These are phyloP conservation scores for Apistogramma diplotaenia DNA, from an alignment of 2,113 vertebrate genomes.

Conservation along the genomic window DNA sequence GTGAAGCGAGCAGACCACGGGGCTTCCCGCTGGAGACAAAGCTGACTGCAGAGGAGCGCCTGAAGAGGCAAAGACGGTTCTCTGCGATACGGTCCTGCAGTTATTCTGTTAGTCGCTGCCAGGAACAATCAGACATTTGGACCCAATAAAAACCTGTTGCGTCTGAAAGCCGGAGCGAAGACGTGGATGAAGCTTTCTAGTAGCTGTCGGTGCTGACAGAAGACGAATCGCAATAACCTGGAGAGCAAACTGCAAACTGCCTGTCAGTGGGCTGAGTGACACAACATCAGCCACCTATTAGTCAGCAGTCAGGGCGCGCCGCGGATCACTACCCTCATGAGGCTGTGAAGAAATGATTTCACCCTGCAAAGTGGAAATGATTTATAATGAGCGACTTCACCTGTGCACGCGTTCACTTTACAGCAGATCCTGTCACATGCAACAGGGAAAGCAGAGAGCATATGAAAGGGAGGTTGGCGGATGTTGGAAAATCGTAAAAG, in stretches of 20 bases:
- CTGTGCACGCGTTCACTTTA: conserved; percentile 23
- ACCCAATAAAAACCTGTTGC: neutral
- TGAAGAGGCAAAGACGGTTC: conserved; percentile 43
- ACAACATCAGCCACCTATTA: conserved; percentile 50
- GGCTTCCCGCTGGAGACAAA: conserved; percentile 42
- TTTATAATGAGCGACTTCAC: conserved; percentile 63
- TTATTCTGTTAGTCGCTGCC: conserved; percentile 24
- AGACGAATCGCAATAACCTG: conserved; percentile 5
- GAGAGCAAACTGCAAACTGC: conserved; percentile 12
- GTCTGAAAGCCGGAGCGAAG: neutral
- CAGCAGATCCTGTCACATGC: conserved; percentile 23
- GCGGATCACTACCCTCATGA: conserved; percentile 51
- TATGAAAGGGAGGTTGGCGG: neutral
- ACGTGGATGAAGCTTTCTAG: conserved; percentile 1
- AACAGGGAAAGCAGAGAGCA: conserved; percentile 6
- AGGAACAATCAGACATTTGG: neutral
- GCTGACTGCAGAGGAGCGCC: conserved; percentile 22
- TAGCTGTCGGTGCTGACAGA: neutral
- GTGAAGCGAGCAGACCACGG: conserved; percentile 59
- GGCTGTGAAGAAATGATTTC: conserved; percentile 59
- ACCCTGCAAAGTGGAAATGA: conserved; percentile 49
- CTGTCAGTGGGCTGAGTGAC: conserved; percentile 42
- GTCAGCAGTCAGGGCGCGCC: conserved; percentile 58
- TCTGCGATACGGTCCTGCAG: conserved; percentile 32
- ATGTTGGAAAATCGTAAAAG: conserved; percentile 11